Conservation (phyloP, 2,797 vertebrate species). For the Podarcis siculus region DNA sequence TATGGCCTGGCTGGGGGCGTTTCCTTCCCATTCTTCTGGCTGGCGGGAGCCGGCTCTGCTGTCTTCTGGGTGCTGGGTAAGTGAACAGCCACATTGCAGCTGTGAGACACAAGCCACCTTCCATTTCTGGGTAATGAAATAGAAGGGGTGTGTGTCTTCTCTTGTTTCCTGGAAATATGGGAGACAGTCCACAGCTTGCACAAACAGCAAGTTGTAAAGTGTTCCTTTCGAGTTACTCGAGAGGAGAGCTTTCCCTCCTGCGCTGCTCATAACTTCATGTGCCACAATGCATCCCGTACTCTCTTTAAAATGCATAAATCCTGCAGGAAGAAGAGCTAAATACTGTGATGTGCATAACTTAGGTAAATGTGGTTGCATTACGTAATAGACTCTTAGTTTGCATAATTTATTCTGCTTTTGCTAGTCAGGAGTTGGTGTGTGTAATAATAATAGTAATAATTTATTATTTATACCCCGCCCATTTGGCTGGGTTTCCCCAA, state of each 20-base stretch:
- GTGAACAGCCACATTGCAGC: background rate
- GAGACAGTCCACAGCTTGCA: background rate
- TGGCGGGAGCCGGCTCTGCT: conserved; percentile 90
- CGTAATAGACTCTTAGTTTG: too few relatives aligned
- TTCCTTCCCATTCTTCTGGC: conserved; percentile 92
- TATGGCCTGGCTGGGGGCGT: conserved; percentile 85
- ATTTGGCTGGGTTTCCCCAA: too few relatives aligned
- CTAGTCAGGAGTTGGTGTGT: background rate
- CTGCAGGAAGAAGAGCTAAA: background rate
- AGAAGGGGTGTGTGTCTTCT: background rate
- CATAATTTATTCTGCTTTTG: background rate
- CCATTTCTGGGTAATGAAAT: background rate
- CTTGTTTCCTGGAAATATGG: too few relatives aligned
- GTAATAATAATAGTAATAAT: too few relatives aligned
- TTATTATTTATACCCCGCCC: too few relatives aligned
- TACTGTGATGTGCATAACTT: background rate
- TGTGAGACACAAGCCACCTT: fast-evolving
- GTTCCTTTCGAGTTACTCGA: too few relatives aligned
- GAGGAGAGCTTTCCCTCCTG: background rate
- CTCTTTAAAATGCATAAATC: background rate
- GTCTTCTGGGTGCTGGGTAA: conserved; percentile 94
- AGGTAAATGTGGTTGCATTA: too few relatives aligned
- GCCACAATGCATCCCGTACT: background rate
- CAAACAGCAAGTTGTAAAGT: background rate
- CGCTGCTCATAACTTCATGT: background rate